A percentile compares a stretch with the other conserved stretches of the same genome.
Conservation (phyloP, 2,113 vertebrate species). For the Gobius niger region DNA sequence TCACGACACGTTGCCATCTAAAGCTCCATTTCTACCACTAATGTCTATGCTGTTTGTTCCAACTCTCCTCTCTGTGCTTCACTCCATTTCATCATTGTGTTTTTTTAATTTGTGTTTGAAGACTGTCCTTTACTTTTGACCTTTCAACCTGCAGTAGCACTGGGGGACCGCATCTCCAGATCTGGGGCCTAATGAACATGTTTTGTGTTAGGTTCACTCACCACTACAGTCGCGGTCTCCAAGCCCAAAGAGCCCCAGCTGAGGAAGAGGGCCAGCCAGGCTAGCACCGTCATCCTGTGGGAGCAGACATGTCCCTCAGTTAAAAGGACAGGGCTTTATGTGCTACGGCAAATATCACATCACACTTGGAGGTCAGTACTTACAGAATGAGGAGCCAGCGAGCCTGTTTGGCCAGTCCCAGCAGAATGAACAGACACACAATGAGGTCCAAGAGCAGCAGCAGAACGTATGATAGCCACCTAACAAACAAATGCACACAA, state of each 20-base stretch:
- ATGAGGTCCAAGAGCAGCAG: conserved; percentile 86
- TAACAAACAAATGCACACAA: conserved; percentile 43
- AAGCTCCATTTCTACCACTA: conserved; percentile 36
- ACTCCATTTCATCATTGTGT: neutral
- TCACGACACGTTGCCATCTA: conserved; percentile 32
- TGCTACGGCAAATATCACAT: conserved; percentile 8
- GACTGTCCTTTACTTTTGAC: too few species aligned
- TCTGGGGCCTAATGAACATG: too few species aligned
- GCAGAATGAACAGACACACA: conserved; percentile 87
- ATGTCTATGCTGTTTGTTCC: conserved; percentile 25
- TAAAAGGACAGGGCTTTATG: conserved; percentile 12
- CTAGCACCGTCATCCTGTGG: conserved; percentile 85
- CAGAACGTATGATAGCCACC: conserved; percentile 88
- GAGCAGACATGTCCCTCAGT: conserved; percentile 38
- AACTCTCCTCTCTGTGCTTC: neutral
- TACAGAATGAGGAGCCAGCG: conserved; percentile 91
- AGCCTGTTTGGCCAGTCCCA: conserved; percentile 89
- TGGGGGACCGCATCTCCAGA: too few species aligned
- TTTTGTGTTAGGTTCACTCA: conserved; percentile 69
- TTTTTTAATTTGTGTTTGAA: too few species aligned
- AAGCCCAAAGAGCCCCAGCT: conserved; percentile 91
- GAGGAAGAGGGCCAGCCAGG: conserved; percentile 85
- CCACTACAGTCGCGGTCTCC: conserved; percentile 88
- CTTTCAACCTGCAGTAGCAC: too few species aligned
- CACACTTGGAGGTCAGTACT: conserved; percentile 52